Conservation (phyloP, 2,888 invertebrate species). For the Metacarcinus magister region DNA sequence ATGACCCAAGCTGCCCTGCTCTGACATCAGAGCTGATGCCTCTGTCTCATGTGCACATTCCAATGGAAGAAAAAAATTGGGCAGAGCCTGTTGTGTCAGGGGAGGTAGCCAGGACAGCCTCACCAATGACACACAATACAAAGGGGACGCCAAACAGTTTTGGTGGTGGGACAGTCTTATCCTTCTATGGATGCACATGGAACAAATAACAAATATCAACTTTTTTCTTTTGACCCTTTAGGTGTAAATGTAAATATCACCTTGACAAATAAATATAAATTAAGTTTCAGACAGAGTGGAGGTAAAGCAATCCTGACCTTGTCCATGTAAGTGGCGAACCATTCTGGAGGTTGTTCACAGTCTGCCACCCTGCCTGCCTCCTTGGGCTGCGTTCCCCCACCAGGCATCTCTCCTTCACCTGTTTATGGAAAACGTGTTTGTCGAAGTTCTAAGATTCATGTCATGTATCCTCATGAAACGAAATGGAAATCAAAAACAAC, state of each 20-base stretch:
- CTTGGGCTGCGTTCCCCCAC: conserved; percentile 59
- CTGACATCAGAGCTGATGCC: too few species aligned
- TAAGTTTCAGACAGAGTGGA: not conserved
- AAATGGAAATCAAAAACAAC: too few species aligned
- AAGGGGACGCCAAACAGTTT: not conserved
- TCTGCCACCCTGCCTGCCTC: conserved; percentile 5
- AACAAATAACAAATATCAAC: not conserved
- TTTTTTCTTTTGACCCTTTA: not conserved
- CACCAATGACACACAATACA: not conserved
- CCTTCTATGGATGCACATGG: not conserved
- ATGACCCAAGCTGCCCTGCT: too few species aligned
- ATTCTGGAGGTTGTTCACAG: conserved; percentile 66
- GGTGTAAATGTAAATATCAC: not conserved
- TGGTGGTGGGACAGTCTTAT: not conserved
- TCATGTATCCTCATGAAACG: too few species aligned
- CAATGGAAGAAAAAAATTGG: too few species aligned
- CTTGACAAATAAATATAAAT: not conserved
- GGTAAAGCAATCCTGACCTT: conserved; percentile 59
- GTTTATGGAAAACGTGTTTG: not conserved
- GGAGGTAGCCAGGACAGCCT: too few species aligned
- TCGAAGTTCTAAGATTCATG: not conserved
- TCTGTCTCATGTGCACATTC: too few species aligned
- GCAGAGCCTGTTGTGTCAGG: too few species aligned
- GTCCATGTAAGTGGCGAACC: conserved; percentile 75
- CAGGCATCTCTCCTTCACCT: conserved; percentile 64